Conservation (phyloP, 2,113 vertebrate species). For the Chinchilla lanigera region DNA sequence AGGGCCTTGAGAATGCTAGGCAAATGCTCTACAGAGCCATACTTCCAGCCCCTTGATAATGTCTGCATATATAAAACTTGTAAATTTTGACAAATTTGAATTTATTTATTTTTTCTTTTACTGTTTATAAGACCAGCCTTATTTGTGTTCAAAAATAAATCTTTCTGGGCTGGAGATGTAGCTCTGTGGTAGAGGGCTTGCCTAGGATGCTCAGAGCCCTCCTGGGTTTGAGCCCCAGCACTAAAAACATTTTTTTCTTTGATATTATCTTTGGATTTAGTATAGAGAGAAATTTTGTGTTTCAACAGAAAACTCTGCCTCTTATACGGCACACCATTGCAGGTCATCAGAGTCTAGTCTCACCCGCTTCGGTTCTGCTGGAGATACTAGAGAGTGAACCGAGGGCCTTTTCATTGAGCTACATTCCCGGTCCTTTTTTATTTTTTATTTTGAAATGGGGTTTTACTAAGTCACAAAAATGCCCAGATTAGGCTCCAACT, state of each 20-base stretch:
- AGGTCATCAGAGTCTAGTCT: background rate
- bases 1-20: background rate
- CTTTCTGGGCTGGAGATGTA: background rate
- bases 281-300: constrained; percentile 18
- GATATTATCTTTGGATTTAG: constrained; percentile 6
- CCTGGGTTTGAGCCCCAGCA: background rate
- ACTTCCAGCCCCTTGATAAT: background rate
- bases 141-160: constrained; percentile 10
- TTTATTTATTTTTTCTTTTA: constrained; percentile 25
- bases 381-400: background rate
- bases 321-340: background rate
- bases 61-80: background rate
- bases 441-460: background rate
- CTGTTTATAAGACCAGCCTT: constrained; percentile 29
- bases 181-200: background rate
- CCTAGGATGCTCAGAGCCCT: background rate
- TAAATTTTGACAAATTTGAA: constrained; percentile 24
- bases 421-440: background rate
- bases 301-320: constrained; percentile 33
- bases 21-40: background rate
- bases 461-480: background rate
- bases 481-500: background rate
- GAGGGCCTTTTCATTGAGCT: background rate
- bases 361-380: background rate
- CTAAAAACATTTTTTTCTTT: background rate